A percentile compares a stretch with the other conserved stretches of the same genome.
Evolutionary conservation across 2,888 invertebrate species (phyloP).

Genomic region (Candidula unifasciata): DNA sequence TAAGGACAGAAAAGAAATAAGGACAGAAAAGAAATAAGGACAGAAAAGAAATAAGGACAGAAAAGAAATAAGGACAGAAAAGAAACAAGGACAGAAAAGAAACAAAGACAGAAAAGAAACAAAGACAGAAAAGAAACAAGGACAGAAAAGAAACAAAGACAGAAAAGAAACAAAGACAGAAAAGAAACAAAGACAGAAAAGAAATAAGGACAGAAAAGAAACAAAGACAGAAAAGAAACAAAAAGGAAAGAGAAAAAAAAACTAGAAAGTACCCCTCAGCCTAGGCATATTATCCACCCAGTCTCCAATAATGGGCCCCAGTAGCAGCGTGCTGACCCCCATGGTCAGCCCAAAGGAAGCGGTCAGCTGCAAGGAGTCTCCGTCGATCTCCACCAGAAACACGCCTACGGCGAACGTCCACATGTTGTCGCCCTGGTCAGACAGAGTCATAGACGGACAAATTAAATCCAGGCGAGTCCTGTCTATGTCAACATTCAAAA

Average conservation of each 20-base stretch:
- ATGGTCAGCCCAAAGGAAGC: conserved; percentile 79
- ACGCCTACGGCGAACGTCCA: conserved; percentile 80
- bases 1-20: not conserved
- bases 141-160: not conserved
- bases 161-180: not conserved
- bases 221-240: not conserved
- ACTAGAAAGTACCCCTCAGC: conserved; percentile 75
- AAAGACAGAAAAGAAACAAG: not conserved
- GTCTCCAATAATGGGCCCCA: conserved; percentile 79
- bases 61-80: too few species aligned
- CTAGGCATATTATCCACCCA: conserved; percentile 79
- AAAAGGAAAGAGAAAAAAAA: not conserved
- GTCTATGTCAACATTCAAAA: not conserved
- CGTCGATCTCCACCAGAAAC: conserved; percentile 78
- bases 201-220: not conserved
- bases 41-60: not conserved
- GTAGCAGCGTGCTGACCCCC: conserved; percentile 77
- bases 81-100: too few species aligned
- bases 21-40: not conserved
- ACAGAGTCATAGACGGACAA: not conserved
- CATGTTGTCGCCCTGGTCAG: conserved; percentile 79
- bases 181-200: too few species aligned
- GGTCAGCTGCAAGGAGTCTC: conserved; percentile 77
- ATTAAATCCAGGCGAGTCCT: not conserved
- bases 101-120: not conserved